Evolutionary conservation across 2,113 vertebrate species (phyloP).

Genomic region (Limanda limanda): DNA sequence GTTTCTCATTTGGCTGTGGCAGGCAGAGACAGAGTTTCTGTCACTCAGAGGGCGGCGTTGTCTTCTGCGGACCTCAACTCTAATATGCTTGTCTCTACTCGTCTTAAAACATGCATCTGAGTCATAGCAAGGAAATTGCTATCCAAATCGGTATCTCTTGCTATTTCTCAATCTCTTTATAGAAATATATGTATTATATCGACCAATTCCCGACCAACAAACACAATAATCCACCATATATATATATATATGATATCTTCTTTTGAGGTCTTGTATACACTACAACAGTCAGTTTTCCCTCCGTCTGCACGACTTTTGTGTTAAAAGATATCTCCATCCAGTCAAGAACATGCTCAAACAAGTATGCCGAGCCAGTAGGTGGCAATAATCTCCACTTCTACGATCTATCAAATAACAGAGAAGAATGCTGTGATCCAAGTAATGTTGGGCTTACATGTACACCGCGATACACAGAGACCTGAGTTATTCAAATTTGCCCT

Average conservation of each 20-base stretch:
- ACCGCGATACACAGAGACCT: too few relatives aligned
- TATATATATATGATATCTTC: not conserved
- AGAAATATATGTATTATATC: not conserved
- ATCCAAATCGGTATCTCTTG: not conserved
- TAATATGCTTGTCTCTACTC: constrained; percentile 49
- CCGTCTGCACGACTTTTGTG: too few relatives aligned
- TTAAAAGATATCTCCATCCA: too few relatives aligned
- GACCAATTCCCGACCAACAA: not conserved
- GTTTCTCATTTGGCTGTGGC: constrained; percentile 65
- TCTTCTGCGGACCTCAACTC: constrained; percentile 36
- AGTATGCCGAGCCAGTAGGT: not conserved
- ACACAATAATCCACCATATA: not conserved
- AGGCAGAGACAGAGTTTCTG: constrained; percentile 52
- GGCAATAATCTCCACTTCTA: not conserved
- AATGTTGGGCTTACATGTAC: not conserved
- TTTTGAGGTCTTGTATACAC: too few relatives aligned
- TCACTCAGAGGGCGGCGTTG: constrained; percentile 53
- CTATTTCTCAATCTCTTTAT: not conserved
- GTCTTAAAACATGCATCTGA: not conserved
- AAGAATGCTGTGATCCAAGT: not conserved
- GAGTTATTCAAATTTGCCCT: too few relatives aligned
- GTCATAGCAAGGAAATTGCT: constrained; percentile 4
- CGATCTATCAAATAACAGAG: too few relatives aligned
- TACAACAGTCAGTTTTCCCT: too few relatives aligned
- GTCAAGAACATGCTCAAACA: too few relatives aligned